Conservation (phyloP, 2,113 vertebrate genomes). For the Myiopsitta monachus region DNA sequence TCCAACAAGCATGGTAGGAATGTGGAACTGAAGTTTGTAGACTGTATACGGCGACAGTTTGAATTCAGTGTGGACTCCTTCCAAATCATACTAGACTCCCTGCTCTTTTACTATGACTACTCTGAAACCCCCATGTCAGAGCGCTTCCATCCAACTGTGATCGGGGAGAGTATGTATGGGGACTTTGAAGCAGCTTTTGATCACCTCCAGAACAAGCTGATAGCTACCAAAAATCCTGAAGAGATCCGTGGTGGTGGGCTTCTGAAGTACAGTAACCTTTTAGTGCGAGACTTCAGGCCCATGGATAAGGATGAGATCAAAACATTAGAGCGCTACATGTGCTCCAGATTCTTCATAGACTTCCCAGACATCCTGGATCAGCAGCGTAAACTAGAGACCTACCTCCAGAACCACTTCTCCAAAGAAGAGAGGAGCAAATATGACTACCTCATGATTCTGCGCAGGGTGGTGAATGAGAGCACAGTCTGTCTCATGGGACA, state of each 20-base stretch:
- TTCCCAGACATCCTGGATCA: constrained; percentile 96
- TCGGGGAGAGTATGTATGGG: constrained; percentile 92
- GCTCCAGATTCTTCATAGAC: constrained; percentile 98
- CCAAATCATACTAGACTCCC: constrained; percentile 94
- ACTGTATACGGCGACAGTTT: constrained; percentile 93
- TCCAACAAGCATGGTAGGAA: constrained; percentile 95
- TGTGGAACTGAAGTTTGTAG: constrained; percentile 96
- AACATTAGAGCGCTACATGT: constrained; percentile 95
- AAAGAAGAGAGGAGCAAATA: constrained; percentile 96
- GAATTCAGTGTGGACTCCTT: constrained; percentile 99
- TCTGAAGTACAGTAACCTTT: constrained; percentile 95
- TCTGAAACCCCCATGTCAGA: constrained; percentile 80
- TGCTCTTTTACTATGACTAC: constrained; percentile 87
- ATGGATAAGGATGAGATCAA: constrained; percentile 89
- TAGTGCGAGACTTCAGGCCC: constrained; percentile 90
- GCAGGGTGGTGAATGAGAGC: constrained; percentile 94
- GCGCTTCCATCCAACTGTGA: constrained; percentile 85
- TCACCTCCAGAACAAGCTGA: constrained; percentile 90
- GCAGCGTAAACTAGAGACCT: constrained; percentile 93
- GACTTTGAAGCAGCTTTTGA: constrained; percentile 86
- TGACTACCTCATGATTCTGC: constrained; percentile 95
- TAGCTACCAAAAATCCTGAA: constrained; percentile 94
- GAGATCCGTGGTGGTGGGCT: constrained; percentile 96
- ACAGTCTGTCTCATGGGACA: constrained; percentile 99
- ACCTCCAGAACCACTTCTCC: constrained; percentile 96